Base-by-base conservation (phyloP, 2,113 vertebrate species). In the Pelvicachromis taeniatus region DNA sequence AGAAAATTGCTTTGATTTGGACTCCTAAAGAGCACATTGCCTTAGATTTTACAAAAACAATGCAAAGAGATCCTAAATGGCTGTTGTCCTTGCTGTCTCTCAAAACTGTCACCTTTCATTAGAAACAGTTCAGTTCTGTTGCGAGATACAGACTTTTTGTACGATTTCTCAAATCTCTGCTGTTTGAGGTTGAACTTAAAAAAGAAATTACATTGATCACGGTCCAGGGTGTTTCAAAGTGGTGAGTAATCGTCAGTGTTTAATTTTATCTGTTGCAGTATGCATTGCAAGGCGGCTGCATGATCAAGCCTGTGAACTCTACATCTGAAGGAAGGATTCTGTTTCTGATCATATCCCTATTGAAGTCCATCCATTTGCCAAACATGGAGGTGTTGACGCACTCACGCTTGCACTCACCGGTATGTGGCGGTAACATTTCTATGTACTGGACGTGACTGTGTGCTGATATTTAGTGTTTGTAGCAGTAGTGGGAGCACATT, bases 301-400 rank as follows among this genome's bases (percentile, higher is more conserved):
- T 93, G 94, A 96, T 96, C 93, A 94, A 92, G 93, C 93, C 92
- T 96, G 93, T 95, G 95, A 96, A 96, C 94, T 95, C 88, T 10
- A 95, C 94, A 96, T 96, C 94, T 95, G 93, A 96, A 93, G 88
- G 88, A 90, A 88, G 93, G 88, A 93, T 93, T 91, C 80, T 68
- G 87, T 94, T 96, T 96, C 89, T 95, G 94, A 96, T 96, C 94
- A 90, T 89, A 88, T 88, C 85, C 85, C 86, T 53, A 91, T 82
- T 95, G 93, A 96, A 95, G 92, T 93, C 86, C 87, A 77, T 93
- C 91, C 90, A 93, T 95, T 89, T 38, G 89, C 88, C 82, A 78
- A 91, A 91, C 86, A 54, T 53, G 68, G 84, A 81, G 83, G 86
- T 78, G 88, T 88, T 87, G 90, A 90, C 14, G 56, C 61, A 53